Evolutionary conservation across 2,113 vertebrate species (phyloP).

Genomic region (Malaclemys terrapin): DNA sequence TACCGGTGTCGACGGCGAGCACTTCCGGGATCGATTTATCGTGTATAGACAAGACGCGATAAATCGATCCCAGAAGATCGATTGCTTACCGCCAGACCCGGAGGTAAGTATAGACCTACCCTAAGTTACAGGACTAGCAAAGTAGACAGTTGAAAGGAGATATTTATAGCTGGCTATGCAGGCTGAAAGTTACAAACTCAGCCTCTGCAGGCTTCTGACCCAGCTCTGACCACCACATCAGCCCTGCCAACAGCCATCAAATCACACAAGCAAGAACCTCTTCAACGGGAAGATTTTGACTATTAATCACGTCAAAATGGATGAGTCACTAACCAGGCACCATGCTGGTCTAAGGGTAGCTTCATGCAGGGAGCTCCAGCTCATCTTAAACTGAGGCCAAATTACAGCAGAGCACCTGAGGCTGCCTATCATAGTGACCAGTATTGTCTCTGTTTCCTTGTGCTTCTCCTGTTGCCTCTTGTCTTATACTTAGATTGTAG

Average conservation of each 20-base stretch:
- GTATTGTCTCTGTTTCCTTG: background rate
- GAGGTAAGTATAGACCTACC: too few species aligned
- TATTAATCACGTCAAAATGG: too few species aligned
- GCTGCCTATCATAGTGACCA: accelerated
- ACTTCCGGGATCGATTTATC: too few species aligned
- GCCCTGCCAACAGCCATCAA: too few species aligned
- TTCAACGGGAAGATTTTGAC: background rate
- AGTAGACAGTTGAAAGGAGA: background rate
- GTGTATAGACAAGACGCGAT: too few species aligned
- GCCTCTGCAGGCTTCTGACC: background rate
- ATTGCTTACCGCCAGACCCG: too few species aligned
- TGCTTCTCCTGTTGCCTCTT: background rate
- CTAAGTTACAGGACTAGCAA: background rate
- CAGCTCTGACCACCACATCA: background rate
- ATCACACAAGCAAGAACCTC: background rate
- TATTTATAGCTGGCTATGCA: background rate
- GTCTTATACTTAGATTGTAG: background rate
- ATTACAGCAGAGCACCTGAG: accelerated
- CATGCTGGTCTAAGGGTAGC: background rate
- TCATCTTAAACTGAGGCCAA: background rate
- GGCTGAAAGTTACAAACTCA: background rate
- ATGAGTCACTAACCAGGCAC: background rate
- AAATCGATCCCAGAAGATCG: too few species aligned
- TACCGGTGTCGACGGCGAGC: too few species aligned
- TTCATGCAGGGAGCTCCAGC: background rate